phyloP scores from a whole-genome alignment of 2,113 vertebrate genomes.

The Vanacampus margaritifer region DNA sequence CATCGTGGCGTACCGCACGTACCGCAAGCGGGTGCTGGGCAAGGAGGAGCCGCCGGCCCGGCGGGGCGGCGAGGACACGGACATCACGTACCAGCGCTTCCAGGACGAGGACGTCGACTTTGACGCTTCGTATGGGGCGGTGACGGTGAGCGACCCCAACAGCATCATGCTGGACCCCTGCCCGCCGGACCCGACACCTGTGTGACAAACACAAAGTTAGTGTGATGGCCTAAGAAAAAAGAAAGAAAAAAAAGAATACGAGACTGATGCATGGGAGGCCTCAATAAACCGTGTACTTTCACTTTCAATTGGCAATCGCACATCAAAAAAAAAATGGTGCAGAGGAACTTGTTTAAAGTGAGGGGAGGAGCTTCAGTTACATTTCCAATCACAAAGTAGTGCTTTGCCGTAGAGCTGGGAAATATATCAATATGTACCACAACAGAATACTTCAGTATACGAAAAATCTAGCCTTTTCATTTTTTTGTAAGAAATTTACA shows the following conservation, averaged over 20 bases:
- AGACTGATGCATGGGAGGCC: constrained; percentile 6
- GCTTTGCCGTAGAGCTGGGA: too few species aligned
- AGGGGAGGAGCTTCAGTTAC: too few species aligned
- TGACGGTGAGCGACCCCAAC: constrained; percentile 75
- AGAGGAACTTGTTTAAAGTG: too few species aligned
- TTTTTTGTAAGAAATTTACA: too few species aligned
- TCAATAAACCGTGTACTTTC: background rate
- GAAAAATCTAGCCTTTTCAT: too few species aligned
- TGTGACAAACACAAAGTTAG: constrained; percentile 38
- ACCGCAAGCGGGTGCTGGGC: constrained; percentile 78
- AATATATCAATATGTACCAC: too few species aligned
- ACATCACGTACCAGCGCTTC: constrained; percentile 88
- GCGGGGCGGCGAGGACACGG: constrained; percentile 78
- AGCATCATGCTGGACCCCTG: constrained; percentile 73
- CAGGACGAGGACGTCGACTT: constrained; percentile 82
- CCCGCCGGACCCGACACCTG: constrained; percentile 62
- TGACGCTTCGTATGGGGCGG: constrained; percentile 84
- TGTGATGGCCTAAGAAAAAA: too few species aligned
- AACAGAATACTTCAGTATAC: too few species aligned
- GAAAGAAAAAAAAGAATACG: background rate
- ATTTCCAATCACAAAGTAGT: too few species aligned
- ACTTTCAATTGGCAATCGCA: background rate
- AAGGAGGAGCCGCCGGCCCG: constrained; percentile 73
- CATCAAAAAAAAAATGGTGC: too few species aligned
- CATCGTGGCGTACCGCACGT: constrained; percentile 86